Base-by-base conservation (phyloP, 2,888 invertebrate species). In the Dryocosmus kuriphilus region DNA sequence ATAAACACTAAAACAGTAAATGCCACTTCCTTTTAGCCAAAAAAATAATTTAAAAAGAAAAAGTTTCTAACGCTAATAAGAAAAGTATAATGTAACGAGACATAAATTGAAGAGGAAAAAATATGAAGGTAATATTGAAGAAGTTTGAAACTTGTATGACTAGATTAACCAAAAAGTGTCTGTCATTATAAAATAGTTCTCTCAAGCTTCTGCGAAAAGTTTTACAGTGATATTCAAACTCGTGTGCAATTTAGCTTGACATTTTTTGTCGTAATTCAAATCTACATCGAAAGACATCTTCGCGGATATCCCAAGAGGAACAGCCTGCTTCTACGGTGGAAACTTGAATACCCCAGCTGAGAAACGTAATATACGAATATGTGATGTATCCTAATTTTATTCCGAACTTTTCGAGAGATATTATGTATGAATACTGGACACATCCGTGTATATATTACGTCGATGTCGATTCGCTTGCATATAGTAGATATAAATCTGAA, bases 191-290 rank as follows among this genome's bases (percentile, higher is more conserved):
- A 38, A 65, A 65, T 65, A 65, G 38, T 65, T 38, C 24, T 14
- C 65, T 5, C 38, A 38, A 65, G 14, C 24, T 65, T 24, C 22
- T 24, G n/a, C 7, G 24, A 7, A 65, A 65, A 65, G 65, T 65
- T 65, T 65, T 41, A 38, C 62, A 38, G 38, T 65, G 65, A 38
- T 38, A 65, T 38, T 22, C 65, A 65, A 65, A 65, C 3, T 65
- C 38, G 19, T 41, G 65, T 65, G 65, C 24, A 65, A 65, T 65
- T 38, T 38, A 38, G 38, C 35, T 38, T 14, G 35, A 22, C 11
- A n/a, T 65, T 65, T 65, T 65, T 65, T 65, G n/a, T 65, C 38
- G 38, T 65, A 38, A 38, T 65, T 65, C 65, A 65, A 65, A 65
- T 65, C 65, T 38, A 38, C 22, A 65, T 32, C 38, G 38, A 65